Conservation (phyloP, 2,797 vertebrate genomes). For the Loris lydekkerianus region DNA sequence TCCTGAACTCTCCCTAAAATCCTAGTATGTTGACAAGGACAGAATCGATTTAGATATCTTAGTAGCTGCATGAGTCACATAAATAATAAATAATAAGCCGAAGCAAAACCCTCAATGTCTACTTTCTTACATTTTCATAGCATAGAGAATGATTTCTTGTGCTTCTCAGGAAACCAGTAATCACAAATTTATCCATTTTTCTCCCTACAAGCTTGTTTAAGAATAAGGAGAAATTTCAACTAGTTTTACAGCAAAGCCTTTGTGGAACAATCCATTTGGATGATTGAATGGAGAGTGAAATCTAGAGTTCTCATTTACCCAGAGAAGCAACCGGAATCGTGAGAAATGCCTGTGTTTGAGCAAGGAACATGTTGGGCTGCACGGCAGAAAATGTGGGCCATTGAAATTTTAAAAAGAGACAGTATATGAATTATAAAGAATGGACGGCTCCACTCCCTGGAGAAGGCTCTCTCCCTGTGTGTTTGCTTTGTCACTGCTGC, state of each 20-base stretch:
- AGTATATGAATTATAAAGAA: slow-evolving; percentile 32
- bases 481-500: not conserved
- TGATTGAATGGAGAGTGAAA: slow-evolving; percentile 28
- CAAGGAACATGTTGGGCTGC: not conserved
- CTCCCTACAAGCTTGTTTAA: not conserved
- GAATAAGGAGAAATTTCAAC: not conserved
- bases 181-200: slow-evolving; percentile 7
- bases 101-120: not conserved
- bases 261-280: not conserved
- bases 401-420: slow-evolving; percentile 21
- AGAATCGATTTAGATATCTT: not conserved
- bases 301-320: not conserved
- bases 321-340: slow-evolving; percentile 34
- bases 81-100: slow-evolving; percentile 42
- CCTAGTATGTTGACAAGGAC: not conserved
- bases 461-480: not conserved
- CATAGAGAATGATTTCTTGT: not conserved
- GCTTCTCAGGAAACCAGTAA: not conserved
- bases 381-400: slow-evolving; percentile 58
- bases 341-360: not conserved
- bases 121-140: not conserved
- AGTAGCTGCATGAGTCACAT: not conserved
- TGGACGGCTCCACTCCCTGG: not conserved
- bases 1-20: slow-evolving; percentile 13
- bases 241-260: not conserved